Evolutionary conservation across 2,113 vertebrate species (phyloP).

Genomic region (Gopherus flavomarginatus): DNA sequence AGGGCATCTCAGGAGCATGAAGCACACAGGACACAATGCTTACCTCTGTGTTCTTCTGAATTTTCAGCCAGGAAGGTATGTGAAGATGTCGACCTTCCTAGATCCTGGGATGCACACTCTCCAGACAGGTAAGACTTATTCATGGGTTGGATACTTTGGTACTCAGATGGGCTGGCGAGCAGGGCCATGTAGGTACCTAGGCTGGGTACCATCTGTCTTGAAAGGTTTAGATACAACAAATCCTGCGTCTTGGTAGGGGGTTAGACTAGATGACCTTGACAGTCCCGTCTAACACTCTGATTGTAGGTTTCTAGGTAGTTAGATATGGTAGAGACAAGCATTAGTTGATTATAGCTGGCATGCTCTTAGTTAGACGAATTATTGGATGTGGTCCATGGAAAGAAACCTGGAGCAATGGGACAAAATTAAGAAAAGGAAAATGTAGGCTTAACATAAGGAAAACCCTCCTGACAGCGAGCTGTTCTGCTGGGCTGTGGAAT

Average conservation of each 20-base stretch:
- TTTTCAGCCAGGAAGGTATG: background rate
- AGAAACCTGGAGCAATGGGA: background rate
- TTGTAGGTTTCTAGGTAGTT: background rate
- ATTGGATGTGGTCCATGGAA: background rate
- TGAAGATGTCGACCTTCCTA: slow-evolving; percentile 76
- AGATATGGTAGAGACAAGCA: background rate
- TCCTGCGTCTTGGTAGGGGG: too few species aligned
- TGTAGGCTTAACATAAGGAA: background rate
- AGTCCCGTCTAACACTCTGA: too few species aligned
- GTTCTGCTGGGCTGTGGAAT: background rate
- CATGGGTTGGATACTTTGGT: background rate
- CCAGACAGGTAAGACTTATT: slow-evolving; percentile 71
- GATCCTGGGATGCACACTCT: slow-evolving; percentile 73
- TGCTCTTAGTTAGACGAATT: background rate
- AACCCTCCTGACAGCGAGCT: background rate
- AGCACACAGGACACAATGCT: background rate
- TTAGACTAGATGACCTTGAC: too few species aligned
- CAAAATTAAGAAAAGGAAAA: background rate
- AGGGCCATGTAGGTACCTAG: background rate
- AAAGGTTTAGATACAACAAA: too few species aligned
- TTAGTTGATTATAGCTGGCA: background rate
- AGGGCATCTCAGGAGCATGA: background rate
- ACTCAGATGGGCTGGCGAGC: background rate
- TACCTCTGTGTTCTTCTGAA: background rate
- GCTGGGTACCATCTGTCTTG: too few species aligned